Percentiles rank a stretch among this genome's conserved stretches.
These are phyloP conservation scores for Cabera pusaria DNA, from an alignment of 2,888 invertebrate genomes.

Conservation along the genomic window DNA sequence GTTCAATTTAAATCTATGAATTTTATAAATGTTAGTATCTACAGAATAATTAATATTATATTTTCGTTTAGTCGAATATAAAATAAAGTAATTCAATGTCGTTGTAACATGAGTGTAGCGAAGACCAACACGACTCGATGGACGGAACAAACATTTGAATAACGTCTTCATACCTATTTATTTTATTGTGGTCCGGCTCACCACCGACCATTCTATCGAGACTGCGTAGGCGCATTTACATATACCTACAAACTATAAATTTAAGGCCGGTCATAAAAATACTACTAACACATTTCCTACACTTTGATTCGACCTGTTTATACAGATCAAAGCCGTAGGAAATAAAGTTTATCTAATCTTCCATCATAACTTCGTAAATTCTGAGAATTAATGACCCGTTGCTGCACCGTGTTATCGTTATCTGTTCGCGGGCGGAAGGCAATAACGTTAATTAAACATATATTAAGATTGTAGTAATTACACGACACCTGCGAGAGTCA, in stretches of 20 bases:
- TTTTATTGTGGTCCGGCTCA: conserved; percentile 52
- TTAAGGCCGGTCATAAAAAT: conserved; percentile 75
- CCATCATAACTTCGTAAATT: conserved; percentile 56
- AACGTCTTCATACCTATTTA: conserved; percentile 49
- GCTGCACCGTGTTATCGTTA: conserved; percentile 37
- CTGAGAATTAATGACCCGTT: conserved; percentile 52
- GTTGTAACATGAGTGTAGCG: background rate
- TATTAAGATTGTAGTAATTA: conserved; percentile 35
- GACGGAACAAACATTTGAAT: conserved; percentile 13
- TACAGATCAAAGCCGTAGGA: conserved; percentile 74
- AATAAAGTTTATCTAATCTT: conserved; percentile 73
- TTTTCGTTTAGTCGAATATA: too few species aligned
- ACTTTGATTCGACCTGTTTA: conserved; percentile 79
- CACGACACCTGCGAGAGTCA: conserved; percentile 31
- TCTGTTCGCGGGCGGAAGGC: conserved; percentile 28
- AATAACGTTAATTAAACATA: conserved; percentile 37
- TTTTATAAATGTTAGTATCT: too few species aligned
- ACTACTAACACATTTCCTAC: conserved; percentile 78
- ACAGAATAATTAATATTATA: too few species aligned
- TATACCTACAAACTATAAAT: conserved; percentile 72
- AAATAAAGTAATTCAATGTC: conserved; percentile 2
- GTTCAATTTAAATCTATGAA: too few species aligned
- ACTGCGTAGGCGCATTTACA: conserved; percentile 66
- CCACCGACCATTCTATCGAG: conserved; percentile 61
- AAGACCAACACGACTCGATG: conserved; percentile 3